These are phyloP conservation scores for Choloepus didactylus DNA, from an alignment of 2,797 vertebrate species.

Conservation along the genomic window DNA sequence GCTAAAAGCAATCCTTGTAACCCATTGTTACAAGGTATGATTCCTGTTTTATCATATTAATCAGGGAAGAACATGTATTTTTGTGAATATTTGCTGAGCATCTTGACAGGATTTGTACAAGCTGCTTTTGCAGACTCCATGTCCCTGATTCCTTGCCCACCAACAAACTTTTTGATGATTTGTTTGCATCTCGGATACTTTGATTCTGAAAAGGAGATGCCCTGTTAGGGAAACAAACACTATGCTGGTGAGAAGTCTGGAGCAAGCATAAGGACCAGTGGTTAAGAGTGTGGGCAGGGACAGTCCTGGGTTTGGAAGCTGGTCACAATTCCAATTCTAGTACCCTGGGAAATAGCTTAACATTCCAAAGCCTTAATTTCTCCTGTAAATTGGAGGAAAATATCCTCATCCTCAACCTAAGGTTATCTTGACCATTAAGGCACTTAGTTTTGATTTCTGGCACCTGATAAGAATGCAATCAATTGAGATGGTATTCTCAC, in stretches of 20 bases:
- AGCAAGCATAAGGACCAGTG: background rate
- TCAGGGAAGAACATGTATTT: constrained; percentile 28
- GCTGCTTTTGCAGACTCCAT: background rate
- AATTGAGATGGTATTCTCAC: background rate
- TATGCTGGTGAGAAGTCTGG: background rate
- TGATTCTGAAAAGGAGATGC: background rate
- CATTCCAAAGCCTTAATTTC: background rate
- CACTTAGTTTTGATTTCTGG: background rate
- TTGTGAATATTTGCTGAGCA: background rate
- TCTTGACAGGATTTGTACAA: background rate
- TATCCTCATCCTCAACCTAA: background rate
- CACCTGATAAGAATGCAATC: background rate
- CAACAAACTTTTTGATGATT: background rate
- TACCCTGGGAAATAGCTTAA: background rate
- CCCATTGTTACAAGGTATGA: background rate
- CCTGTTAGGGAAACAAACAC: background rate
- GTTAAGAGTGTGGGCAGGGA: background rate
- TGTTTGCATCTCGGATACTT: background rate
- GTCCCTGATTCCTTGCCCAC: background rate
- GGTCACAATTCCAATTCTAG: background rate
- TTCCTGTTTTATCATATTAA: background rate
- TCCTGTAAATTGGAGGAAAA: background rate
- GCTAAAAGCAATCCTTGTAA: background rate
- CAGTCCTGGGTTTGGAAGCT: background rate
- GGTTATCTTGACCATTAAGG: background rate